A percentile compares a stretch with the other conserved stretches of the same genome.
Evolutionary conservation across 2,888 invertebrate species (phyloP).

Genomic region (Clusia tigrina): DNA sequence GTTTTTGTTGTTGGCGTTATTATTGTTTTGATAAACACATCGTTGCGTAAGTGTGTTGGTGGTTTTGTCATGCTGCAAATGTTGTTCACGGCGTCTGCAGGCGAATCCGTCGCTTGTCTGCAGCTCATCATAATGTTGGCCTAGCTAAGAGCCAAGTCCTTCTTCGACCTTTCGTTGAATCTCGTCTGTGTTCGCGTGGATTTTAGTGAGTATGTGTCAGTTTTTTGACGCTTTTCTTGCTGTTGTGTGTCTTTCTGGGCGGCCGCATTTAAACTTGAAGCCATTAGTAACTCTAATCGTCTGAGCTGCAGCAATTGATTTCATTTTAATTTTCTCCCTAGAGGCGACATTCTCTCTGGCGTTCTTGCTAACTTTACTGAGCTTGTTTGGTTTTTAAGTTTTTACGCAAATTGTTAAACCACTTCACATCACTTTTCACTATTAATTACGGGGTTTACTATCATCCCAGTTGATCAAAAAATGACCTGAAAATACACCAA

Average conservation of each 20-base stretch:
- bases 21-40: constrained; percentile 15
- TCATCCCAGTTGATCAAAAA: no score
- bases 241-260: constrained; percentile 22
- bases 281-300: constrained; percentile 35
- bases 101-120: constrained; percentile 40
- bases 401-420: not conserved
- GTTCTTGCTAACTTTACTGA: not conserved
- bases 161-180: constrained; percentile 22
- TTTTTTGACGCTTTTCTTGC: constrained; percentile 15
- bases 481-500: no score
- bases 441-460: no score
- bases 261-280: constrained; percentile 30
- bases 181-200: constrained; percentile 23
- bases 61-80: constrained; percentile 42
- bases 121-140: constrained; percentile 40
- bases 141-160: constrained; percentile 13
- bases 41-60: constrained; percentile 35
- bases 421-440: not conserved
- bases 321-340: constrained; percentile 42
- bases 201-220: constrained; percentile 23
- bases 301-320: constrained; percentile 36
- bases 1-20: constrained; percentile 21
- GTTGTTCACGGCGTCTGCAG: constrained; percentile 35
- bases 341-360: constrained; percentile 32
- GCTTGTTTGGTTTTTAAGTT: not conserved